These are phyloP conservation scores for Calliopum simillimum DNA, from an alignment of 2,888 invertebrate species.

Conservation along the genomic window DNA sequence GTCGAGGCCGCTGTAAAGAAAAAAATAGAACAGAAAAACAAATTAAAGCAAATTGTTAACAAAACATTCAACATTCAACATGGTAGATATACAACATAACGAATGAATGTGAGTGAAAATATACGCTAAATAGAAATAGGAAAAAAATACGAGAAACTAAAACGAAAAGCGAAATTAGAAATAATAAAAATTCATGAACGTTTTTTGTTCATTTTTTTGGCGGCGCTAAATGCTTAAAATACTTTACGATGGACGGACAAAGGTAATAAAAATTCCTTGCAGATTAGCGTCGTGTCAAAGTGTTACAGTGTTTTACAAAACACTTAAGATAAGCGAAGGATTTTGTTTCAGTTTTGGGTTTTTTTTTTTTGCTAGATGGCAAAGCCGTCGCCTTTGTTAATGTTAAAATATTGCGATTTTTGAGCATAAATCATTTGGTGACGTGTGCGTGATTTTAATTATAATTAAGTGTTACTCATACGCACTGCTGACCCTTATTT, in stretches of 20 bases:
- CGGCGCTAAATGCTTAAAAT: conserved; percentile 7
- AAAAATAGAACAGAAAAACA: not conserved
- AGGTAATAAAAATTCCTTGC: conserved; percentile 14
- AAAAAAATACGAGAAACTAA: not conserved
- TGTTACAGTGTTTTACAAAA: not conserved
- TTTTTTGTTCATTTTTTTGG: no score
- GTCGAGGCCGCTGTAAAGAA: conserved; percentile 61
- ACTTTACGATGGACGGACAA: conserved; percentile 7
- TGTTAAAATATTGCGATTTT: no score
- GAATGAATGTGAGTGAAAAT: conserved; percentile 13
- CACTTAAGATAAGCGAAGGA: conserved; percentile 41
- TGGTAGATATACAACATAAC: not conserved
- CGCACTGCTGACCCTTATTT: not conserved
- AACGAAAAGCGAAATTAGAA: conserved; percentile 5
- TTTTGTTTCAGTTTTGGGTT: no score
- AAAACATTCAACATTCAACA: not conserved
- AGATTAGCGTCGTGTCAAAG: no score
- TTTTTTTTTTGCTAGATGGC: no score
- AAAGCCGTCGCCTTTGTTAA: no score
- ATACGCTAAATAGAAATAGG: conserved; percentile 20
- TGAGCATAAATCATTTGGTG: conserved; percentile 38
- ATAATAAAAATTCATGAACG: conserved; percentile 7
- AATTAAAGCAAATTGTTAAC: conserved; percentile 8
- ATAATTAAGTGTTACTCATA: conserved; percentile 47
- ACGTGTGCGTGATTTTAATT: conserved; percentile 54